Conservation (phyloP, 2,888 invertebrate species). For the Caprella mutica region DNA sequence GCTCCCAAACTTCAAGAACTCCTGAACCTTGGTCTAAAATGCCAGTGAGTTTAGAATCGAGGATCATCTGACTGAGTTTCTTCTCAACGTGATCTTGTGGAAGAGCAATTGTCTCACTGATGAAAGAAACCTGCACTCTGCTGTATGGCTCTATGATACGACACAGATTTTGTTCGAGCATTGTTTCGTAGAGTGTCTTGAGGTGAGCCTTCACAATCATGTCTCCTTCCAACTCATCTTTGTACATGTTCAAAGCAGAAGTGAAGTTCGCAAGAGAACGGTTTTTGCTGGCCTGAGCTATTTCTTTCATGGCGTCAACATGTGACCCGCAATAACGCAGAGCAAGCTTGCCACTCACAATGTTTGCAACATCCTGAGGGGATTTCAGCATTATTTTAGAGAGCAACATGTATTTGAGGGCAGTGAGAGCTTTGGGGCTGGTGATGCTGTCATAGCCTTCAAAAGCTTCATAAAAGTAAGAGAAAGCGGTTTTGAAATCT, state of each 20-base stretch:
- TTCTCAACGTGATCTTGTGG: conserved; percentile 88
- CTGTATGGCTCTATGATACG: conserved; percentile 98
- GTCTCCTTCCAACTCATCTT: conserved; percentile 83
- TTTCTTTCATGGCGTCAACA: conserved; percentile 94
- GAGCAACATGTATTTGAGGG: conserved; percentile 97
- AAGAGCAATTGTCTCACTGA: conserved; percentile 79
- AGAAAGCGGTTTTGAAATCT: conserved; percentile 99
- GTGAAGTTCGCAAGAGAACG: conserved; percentile 96
- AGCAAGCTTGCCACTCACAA: conserved; percentile 91
- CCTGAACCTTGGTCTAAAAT: conserved; percentile 98
- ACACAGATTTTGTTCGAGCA: conserved; percentile 97
- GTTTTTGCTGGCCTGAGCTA: conserved; percentile 91
- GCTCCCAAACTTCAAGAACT: conserved; percentile 93
- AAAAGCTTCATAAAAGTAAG: conserved; percentile 98
- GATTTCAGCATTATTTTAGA: conserved; percentile 95
- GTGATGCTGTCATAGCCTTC: conserved; percentile 96
- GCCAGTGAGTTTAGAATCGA: conserved; percentile 94
- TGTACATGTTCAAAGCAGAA: conserved; percentile 55
- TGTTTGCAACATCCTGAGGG: conserved; percentile 88
- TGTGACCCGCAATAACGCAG: conserved; percentile 91
- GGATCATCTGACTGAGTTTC: conserved; percentile 98
- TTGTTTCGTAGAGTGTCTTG: conserved; percentile 90
- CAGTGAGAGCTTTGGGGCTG: conserved; percentile 71
- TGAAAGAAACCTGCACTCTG: conserved; percentile 79
- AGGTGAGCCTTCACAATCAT: conserved; percentile 94